Percentiles rank a stretch among this genome's conserved stretches.
Evolutionary conservation across 2,888 invertebrate genomes (phyloP).

Genomic region (Drosophila melanosoma): DNA sequence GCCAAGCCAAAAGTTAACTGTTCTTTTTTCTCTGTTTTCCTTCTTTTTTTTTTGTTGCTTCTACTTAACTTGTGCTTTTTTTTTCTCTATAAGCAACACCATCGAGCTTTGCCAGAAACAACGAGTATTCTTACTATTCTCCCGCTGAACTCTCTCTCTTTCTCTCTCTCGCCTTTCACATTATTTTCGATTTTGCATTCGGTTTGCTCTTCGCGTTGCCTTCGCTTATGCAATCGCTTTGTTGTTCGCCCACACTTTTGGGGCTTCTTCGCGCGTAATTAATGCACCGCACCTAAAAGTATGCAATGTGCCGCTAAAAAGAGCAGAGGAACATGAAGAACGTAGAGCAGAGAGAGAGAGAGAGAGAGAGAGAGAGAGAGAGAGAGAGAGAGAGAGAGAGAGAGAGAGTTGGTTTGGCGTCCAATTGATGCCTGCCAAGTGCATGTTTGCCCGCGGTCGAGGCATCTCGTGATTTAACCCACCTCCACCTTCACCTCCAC

Average conservation of each 20-base stretch:
- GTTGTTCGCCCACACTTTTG: slow-evolving; percentile 39
- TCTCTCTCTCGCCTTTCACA: not conserved
- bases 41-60: not conserved
- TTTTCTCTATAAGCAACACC: not conserved
- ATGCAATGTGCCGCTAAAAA: slow-evolving; percentile 47
- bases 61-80: not conserved
- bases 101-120: slow-evolving; percentile 8
- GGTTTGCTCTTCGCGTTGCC: slow-evolving; percentile 12
- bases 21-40: not conserved
- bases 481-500: not conserved
- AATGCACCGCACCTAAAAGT: slow-evolving; percentile 65
- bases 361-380: not conserved
- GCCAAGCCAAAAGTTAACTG: not conserved
- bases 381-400: not conserved
- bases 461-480: slow-evolving; percentile 69
- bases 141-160: not conserved
- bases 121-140: not conserved
- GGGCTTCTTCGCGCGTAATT: slow-evolving; percentile 50
- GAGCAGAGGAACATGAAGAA: not conserved
- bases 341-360: not conserved
- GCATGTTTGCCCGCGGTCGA: slow-evolving; percentile 37
- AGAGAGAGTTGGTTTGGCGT: not conserved
- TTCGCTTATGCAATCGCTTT: slow-evolving; percentile 50
- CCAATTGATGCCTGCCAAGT: slow-evolving; percentile 55
- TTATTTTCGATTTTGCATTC: not conserved